A percentile compares a stretch with the other conserved stretches of the same genome.
Evolutionary conservation across 2,113 vertebrate species (phyloP).

Genomic region (Phylloscopus whistleri): DNA sequence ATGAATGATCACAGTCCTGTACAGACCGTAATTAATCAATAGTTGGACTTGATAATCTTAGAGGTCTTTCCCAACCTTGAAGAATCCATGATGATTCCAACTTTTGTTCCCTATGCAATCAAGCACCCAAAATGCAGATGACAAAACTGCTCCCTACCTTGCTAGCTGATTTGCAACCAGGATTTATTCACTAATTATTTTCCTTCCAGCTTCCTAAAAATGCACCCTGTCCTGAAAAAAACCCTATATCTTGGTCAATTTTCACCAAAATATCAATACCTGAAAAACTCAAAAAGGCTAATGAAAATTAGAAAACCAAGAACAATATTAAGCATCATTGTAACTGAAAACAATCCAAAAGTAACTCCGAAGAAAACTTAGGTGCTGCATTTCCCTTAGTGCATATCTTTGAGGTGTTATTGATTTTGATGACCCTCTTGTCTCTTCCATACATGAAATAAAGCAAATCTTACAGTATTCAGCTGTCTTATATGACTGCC

Average conservation of each 20-base stretch:
- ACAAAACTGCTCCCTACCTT: background rate
- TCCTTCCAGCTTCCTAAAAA: background rate
- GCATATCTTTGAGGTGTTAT: background rate
- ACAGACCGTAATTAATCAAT: background rate
- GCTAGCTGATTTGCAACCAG: background rate
- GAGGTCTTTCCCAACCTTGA: background rate
- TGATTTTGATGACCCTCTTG: background rate
- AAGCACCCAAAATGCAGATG: background rate
- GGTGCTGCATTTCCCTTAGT: background rate
- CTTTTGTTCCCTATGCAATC: background rate
- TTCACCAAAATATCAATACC: background rate
- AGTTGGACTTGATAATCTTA: background rate
- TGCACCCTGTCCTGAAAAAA: background rate
- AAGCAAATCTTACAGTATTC: background rate
- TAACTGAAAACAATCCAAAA: background rate
- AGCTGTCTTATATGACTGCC: background rate
- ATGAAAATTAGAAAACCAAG: background rate
- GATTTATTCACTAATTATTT: background rate
- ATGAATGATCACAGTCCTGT: background rate
- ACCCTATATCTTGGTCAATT: background rate
- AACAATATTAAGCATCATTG: background rate
- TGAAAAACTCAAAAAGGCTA: background rate
- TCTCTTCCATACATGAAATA: background rate
- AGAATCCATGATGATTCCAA: background rate
- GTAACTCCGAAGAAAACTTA: background rate